Base-by-base conservation (phyloP, 2,113 vertebrate species). In the Circaetus cinerascens region DNA sequence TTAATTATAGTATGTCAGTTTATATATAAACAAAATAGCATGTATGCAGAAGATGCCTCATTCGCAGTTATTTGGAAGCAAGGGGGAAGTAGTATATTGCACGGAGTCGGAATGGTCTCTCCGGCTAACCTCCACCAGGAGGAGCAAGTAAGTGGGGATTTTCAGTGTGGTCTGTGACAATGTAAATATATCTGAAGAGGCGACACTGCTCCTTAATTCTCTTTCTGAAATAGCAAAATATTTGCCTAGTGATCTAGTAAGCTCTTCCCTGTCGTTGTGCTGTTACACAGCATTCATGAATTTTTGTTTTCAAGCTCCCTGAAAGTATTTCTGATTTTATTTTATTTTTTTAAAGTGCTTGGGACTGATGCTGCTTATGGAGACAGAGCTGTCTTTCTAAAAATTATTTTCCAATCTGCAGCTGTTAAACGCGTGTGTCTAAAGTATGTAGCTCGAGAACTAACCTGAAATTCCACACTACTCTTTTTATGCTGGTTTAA, bases 81-180 rank as follows among this genome's bases (percentile, higher is more conserved):
- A 53, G 15, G 26, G 51, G 26, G 27, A 53, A 26, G 51, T 53
- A 53, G 26, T 53, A 53, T 53, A 53, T 53, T 53, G 26, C 51
- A 11, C 5, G 26, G 26, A 53, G 26, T 53, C 9, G 5, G 51
- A 53, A 29, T 16, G 51, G 51, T 29, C 9, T 53, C 51, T 53
- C 51, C 1, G 26, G 51, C 26, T 53, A 53, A 53, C 51, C 26
- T 53, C 51, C 51, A 53, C 26, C 51, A 53, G 51, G 51, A 53
- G 98, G 98, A 97, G 98, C 98, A 86, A 93, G 95, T 76, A 80
- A 94, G 48, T 60, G 95, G 86, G 76, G 68, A 93, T 90, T 91
- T 63, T 78, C 32, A 51, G 48, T 8, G 57, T 26, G 46, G 8
- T 85, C 62, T 92, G 83, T 76, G 17, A 15, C 26, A 11, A 38